phyloP scores from a whole-genome alignment of 92 coral and sea anemone species.

The Diadumene lineata region DNA sequence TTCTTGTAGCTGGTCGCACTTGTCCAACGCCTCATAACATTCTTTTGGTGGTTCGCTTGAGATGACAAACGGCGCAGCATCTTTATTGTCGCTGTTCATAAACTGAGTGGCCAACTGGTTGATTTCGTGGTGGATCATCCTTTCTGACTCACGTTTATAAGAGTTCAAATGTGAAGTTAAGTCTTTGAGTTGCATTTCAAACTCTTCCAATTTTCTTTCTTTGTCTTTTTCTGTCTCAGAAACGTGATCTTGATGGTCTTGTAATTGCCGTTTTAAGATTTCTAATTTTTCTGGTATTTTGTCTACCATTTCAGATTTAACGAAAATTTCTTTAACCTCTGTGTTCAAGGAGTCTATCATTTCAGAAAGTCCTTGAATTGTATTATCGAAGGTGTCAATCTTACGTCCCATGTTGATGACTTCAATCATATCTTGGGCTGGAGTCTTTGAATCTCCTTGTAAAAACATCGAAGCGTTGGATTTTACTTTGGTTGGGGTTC shows the following conservation, averaged over 20 bases:
- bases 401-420: conserved; percentile 71
- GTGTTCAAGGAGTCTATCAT: conserved; percentile 76
- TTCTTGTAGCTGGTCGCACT: conserved; percentile 42
- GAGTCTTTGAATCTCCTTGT: conserved; percentile 79
- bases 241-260: conserved; percentile 5
- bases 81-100: conserved; percentile 2
- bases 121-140: conserved; percentile 28
- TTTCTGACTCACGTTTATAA: conserved; percentile 23
- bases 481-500: conserved; percentile 27
- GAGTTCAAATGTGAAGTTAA: not conserved
- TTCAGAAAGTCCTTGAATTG: conserved; percentile 75
- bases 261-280: conserved; percentile 14
- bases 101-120: conserved; percentile 14
- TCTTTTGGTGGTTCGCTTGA: conserved; percentile 55
- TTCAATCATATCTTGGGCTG: conserved; percentile 91
- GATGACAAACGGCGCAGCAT: conserved; percentile 31
- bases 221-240: not conserved
- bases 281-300: conserved; percentile 18
- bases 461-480: conserved; percentile 68
- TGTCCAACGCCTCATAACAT: conserved; percentile 45
- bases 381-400: conserved; percentile 79
- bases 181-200: not conserved
- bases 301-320: conserved; percentile 9
- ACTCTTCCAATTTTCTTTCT: conserved; percentile 7
- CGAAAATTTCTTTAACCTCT: conserved; percentile 63